phyloP scores from a whole-genome alignment of 2,888 invertebrate species.

The Pristionchus mayeri region DNA sequence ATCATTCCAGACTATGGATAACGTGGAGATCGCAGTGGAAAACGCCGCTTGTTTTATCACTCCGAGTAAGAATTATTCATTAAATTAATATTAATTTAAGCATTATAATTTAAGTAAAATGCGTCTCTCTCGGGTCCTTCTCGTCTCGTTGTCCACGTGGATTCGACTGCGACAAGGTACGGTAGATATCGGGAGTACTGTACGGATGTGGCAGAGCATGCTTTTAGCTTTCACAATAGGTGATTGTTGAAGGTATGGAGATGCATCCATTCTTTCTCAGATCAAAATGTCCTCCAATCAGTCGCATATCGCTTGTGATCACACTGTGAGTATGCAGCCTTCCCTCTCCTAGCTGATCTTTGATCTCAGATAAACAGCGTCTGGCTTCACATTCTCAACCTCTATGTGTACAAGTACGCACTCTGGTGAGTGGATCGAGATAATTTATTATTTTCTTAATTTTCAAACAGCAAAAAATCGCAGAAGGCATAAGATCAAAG shows the following conservation, averaged over 20 bases:
- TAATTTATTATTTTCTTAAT: neutral
- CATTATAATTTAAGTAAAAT: neutral
- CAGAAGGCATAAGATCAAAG: neutral
- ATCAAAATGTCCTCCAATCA: neutral
- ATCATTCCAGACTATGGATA: neutral
- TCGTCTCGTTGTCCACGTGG: slow-evolving; percentile 4
- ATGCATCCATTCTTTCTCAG: neutral
- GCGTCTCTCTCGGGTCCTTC: slow-evolving; percentile 28
- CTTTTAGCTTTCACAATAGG: neutral
- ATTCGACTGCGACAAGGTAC: neutral
- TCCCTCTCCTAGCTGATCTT: neutral
- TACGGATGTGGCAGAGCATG: neutral
- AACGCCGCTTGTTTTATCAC: slow-evolving; percentile 23
- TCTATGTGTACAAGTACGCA: neutral
- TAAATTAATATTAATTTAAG: neutral
- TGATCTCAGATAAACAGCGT: neutral
- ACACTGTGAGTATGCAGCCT: neutral
- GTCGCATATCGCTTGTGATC: neutral
- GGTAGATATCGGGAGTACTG: neutral
- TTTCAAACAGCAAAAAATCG: neutral
- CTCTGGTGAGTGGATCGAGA: neutral
- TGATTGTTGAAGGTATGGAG: neutral
- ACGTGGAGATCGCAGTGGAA: neutral
- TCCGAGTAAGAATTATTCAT: neutral
- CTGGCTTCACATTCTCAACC: neutral